Base-by-base conservation (phyloP, 2,113 vertebrate genomes). In the Pseudorhombus dupliciocellatus region DNA sequence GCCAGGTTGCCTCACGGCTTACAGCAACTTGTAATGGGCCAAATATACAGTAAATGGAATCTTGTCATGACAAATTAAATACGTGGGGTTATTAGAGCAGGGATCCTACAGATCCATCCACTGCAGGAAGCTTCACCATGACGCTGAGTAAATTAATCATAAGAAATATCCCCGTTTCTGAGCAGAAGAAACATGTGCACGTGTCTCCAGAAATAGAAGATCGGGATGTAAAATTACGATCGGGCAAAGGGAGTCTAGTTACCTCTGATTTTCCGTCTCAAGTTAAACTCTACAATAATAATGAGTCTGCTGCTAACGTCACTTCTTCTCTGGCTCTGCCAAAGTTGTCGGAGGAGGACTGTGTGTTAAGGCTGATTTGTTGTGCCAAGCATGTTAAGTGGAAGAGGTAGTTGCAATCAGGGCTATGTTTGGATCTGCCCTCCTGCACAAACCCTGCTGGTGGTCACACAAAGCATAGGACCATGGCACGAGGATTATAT, bases 11-110 rank as follows among this genome's bases (percentile, higher is more conserved):
- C 22, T 40, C 12, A 11, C 21, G 63, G 30, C 31, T 50, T 34
- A 5, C 10, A 51, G 12, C 28, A 25, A 51, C 20, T 8, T 62
- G 4, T 22, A 51, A 67, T 57, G 25, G 16, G 37, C 14, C 9
- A 5, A 58, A 44, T 28, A 16, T 37, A 50, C 22, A 56, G 40
- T 50, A 37, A 51, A 71, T 51, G 20, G 53, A 70, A 44, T 37
- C 56, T 6, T 58, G 44, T 58, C 59, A 54, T 15, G 44, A 21
- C 15, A 77, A 25, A 66, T 70, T 58, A 34, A 26, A 51, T 61
- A 28, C 50, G 16, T 48, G 40, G 26, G 15, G 3, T 18, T 22
- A 65, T 56, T 64, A 25, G 52, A 68, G 37, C 37, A 58, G 26
- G 51, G 18, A 53, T 57, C 40, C 12, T 21, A 26, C 30, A 21